Percentiles rank a stretch among this genome's conserved stretches.
phyloP scores from a whole-genome alignment of 1,140 invertebrate genomes.

The Mesaphorura yosii region DNA sequence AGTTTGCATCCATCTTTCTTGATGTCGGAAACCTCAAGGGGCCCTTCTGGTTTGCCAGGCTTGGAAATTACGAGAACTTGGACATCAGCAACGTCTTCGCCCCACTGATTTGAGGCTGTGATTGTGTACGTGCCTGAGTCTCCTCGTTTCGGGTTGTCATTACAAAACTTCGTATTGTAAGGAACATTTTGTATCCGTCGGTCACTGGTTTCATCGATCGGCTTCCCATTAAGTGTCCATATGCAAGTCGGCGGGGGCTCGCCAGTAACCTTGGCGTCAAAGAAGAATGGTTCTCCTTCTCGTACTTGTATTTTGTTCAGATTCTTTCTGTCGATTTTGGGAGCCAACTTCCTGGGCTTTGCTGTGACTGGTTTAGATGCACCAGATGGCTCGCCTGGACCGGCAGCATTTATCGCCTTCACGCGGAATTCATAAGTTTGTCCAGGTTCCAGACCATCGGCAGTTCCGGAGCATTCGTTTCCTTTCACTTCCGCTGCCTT shows the following conservation, averaged over 20 bases:
- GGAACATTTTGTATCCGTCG: slow-evolving; percentile 68
- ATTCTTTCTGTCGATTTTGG: slow-evolving; percentile 77
- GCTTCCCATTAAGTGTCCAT: slow-evolving; percentile 55
- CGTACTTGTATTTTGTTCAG: slow-evolving; percentile 61
- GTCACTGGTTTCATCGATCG: slow-evolving; percentile 43
- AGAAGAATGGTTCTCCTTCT: slow-evolving; percentile 68
- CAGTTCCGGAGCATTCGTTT: slow-evolving; percentile 64
- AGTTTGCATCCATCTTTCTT: slow-evolving; percentile 89
- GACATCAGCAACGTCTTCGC: slow-evolving; percentile 76
- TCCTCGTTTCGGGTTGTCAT: slow-evolving; percentile 66
- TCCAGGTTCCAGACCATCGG: slow-evolving; percentile 68
- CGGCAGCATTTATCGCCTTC: slow-evolving; percentile 64
- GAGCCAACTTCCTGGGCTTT: slow-evolving; percentile 80
- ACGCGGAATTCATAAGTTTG: slow-evolving; percentile 79
- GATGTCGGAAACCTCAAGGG: slow-evolving; percentile 86
- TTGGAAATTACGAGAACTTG: slow-evolving; percentile 81
- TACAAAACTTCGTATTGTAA: slow-evolving; percentile 72
- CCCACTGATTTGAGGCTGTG: slow-evolving; percentile 70
- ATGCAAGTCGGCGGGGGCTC: slow-evolving; percentile 70
- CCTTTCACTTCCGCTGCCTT: slow-evolving; percentile 67
- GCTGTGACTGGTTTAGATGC: slow-evolving; percentile 60
- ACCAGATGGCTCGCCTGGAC: slow-evolving; percentile 64
- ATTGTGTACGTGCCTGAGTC: slow-evolving; percentile 79
- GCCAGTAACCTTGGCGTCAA: slow-evolving; percentile 71
- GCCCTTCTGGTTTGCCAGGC: slow-evolving; percentile 72